These are phyloP conservation scores for Hyperoplus lanceolatus DNA, from an alignment of 2,797 vertebrate species.

Conservation along the genomic window DNA sequence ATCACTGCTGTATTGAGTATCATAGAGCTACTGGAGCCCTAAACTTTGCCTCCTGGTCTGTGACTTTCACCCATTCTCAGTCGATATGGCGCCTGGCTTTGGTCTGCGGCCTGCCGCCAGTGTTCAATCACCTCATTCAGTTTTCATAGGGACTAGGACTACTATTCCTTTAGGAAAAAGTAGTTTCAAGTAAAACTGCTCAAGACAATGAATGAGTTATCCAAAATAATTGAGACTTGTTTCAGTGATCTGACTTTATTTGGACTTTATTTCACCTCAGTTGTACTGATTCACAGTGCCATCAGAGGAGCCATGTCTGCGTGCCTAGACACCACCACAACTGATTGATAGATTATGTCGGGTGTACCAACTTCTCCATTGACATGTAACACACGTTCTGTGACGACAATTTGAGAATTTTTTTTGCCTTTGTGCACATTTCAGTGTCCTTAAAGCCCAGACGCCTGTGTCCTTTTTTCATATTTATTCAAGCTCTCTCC, in stretches of 20 bases:
- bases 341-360: not conserved
- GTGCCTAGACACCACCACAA: not conserved
- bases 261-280: not conserved
- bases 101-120: not conserved
- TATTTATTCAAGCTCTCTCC: slow-evolving; percentile 63
- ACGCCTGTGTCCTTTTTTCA: slow-evolving; percentile 50
- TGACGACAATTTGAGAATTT: slow-evolving; percentile 1
- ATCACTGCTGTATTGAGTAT: too few species aligned
- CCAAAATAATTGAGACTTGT: not conserved
- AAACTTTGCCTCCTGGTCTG: not conserved
- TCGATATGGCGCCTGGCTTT: not conserved
- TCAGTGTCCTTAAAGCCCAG: slow-evolving; percentile 25
- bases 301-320: not conserved
- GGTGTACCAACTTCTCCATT: not conserved
- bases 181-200: not conserved
- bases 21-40: not conserved
- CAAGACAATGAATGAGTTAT: not conserved
- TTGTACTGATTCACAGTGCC: not conserved
- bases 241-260: not conserved
- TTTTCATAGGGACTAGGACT: not conserved
- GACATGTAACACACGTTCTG: slow-evolving; percentile 17
- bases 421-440: slow-evolving; percentile 44
- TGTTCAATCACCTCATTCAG: not conserved
- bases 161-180: not conserved
- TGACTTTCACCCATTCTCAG: not conserved